Base-by-base conservation (phyloP, 1,140 invertebrate species). In the Oscheius sp. region DNA sequence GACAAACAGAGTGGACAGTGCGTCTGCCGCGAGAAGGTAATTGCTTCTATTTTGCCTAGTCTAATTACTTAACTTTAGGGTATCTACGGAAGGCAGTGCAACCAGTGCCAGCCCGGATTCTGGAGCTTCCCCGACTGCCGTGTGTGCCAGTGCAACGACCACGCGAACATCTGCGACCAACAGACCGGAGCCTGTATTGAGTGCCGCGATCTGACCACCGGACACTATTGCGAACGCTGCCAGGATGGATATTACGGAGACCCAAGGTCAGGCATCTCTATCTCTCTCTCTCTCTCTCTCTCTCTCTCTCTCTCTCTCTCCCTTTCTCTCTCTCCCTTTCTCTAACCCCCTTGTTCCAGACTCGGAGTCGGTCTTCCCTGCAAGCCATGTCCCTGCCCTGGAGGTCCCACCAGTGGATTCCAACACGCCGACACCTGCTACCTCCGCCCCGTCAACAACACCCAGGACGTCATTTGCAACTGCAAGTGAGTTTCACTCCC, bases 101-200 rank as follows among this genome's bases (percentile, higher is more conserved):
- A 95, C 82, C 90, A 95, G 78, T 97, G 94, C 85, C 91, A 94
- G 82, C 92, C 93, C 34, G 94, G 94, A 0, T 96, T 91, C 82
- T 97, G 93, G 91, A 93, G 92, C 81, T 95, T 97, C 88, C 96
- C 96, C 0, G 91, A 93, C 77, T 99, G 97, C 85, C 89, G 91
- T 79, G 89, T 90, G 36, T 99, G 97, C 85, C 90, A 95, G 78
- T 99, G 97, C 86, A 95, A 99, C 84, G 95, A 95, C 0, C 94
- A 97, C 86, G 93, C 95, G 0, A 91, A 95, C 73, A 90, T 88
- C 68, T 99, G 97, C 86, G 93, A 98, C 84, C 89, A 94, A 2
- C 88, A 88, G 49, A 94, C 91, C 1, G 97, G 97, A n/a, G 89
- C 89, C 29, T 99, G 97, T 87, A 89, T 91, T 52, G 89, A 91